A percentile compares a stretch with the other conserved stretches of the same genome.
Conservation (phyloP, 2,797 vertebrate species). For the Phataginus tetradactyla region DNA sequence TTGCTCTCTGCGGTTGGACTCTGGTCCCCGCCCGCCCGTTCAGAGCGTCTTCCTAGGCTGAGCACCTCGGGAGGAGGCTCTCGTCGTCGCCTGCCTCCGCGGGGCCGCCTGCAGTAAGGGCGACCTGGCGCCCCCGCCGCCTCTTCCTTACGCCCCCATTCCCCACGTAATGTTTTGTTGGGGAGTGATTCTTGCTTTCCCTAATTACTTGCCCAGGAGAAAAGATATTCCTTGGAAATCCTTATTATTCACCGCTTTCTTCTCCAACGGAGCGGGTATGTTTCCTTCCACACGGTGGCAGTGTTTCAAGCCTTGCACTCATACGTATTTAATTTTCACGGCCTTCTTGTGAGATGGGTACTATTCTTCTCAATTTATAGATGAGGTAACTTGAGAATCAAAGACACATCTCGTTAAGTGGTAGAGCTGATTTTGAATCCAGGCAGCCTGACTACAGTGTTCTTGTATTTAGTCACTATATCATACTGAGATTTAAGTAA, state of each 20-base stretch:
- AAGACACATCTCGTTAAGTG: not conserved
- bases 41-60: not conserved
- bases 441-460: not conserved
- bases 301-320: not conserved
- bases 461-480: not conserved
- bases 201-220: not conserved
- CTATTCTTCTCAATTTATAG: not conserved
- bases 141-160: not conserved
- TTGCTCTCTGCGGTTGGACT: rapidly evolving
- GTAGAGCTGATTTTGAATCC: not conserved
- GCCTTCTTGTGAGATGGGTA: not conserved
- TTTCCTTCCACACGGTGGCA: not conserved
- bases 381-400: not conserved
- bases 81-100: rapidly evolving
- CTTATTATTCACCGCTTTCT: not conserved
- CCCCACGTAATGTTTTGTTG: not conserved
- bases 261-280: not conserved
- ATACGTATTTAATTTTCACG: not conserved
- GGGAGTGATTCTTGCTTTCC: not conserved
- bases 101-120: rapidly evolving
- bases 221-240: not conserved
- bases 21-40: rapidly evolving
- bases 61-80: not conserved
- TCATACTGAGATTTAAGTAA: not conserved
- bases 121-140: no score